Evolutionary conservation across 2,888 invertebrate genomes (phyloP), one percentile per base, ranked within the genome.

Genomic region (Tiliacea aurago): DNA sequence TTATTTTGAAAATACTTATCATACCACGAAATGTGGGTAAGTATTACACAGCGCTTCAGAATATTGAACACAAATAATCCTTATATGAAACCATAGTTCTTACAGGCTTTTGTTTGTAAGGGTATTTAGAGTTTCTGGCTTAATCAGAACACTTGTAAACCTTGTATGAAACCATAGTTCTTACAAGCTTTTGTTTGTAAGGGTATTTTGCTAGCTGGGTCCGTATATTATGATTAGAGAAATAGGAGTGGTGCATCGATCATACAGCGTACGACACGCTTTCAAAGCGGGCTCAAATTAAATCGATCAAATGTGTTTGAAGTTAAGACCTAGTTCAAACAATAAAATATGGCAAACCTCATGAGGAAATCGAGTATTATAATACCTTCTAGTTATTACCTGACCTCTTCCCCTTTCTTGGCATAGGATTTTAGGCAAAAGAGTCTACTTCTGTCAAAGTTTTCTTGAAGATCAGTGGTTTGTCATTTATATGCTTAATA

Each of bases 1-100:
- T 71, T 80, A 71, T 80, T 80, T 71, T 71, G 51, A 65, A 68
- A 76, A 80, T 80, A 80, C 20, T 37, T 43, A n/a, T 28, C 62
- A 62, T 80, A 49, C 70, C 20, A 51, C 33, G 70, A 74, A 79
- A 45, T 70, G 9, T 18, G n/a, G 15, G n/a, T n/a, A n/a, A n/a
- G 28, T 28, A 37, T 37, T 28, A 13, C 6, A 20, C 6, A 20
- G 28, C n/a, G n/a, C 23, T 58, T 45, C 18, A 41, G 28, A n/a
- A n/a, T n/a, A n/a, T n/a, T n/a, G n/a, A n/a, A n/a, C n/a, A n/a
- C n/a, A n/a, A n/a, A n/a, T n/a, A n/a, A n/a, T n/a, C n/a, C n/a
- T n/a, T n/a, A n/a, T n/a, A n/a, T n/a, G n/a, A n/a, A n/a, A n/a
- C n/a, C n/a, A n/a, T n/a, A n/a, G n/a, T n/a, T n/a, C n/a, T n/a